These are phyloP conservation scores for Cariama cristata DNA, from an alignment of 2,113 vertebrate genomes.

Conservation along the genomic window DNA sequence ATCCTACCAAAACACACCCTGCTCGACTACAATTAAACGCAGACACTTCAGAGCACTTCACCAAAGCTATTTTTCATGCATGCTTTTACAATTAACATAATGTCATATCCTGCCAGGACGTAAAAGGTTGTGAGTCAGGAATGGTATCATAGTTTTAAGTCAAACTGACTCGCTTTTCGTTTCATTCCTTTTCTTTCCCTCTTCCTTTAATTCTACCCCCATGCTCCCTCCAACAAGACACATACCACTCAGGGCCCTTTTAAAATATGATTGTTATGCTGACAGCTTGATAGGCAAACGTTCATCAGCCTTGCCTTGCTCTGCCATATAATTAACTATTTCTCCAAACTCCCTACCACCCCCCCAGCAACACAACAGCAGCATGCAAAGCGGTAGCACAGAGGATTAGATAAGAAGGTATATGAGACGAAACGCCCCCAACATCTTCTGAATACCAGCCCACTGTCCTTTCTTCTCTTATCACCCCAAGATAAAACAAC, in stretches of 20 bases:
- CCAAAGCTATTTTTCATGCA: constrained; percentile 13
- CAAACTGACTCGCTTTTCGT: neutral
- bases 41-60: constrained; percentile 3
- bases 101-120: neutral
- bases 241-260: neutral
- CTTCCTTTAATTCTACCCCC: neutral
- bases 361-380: neutral
- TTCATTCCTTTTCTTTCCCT: neutral
- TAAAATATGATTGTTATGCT: neutral
- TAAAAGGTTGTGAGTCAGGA: constrained; percentile 31
- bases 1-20: constrained; percentile 7
- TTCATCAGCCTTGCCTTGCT: neutral
- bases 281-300: neutral
- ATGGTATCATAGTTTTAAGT: constrained; percentile 22
- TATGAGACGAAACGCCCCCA: fast-evolving
- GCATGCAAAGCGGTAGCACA: neutral
- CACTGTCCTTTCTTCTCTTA: neutral
- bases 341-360: neutral
- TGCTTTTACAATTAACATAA: constrained; percentile 58
- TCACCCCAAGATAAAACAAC: neutral
- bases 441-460: neutral
- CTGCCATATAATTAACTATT: neutral
- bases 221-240: neutral
- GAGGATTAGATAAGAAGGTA: neutral
- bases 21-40: constrained; percentile 29